Evolutionary conservation across 2,797 vertebrate species (phyloP), one percentile per base, ranked within the genome.

Genomic region (Lithobates sylvaticus): DNA sequence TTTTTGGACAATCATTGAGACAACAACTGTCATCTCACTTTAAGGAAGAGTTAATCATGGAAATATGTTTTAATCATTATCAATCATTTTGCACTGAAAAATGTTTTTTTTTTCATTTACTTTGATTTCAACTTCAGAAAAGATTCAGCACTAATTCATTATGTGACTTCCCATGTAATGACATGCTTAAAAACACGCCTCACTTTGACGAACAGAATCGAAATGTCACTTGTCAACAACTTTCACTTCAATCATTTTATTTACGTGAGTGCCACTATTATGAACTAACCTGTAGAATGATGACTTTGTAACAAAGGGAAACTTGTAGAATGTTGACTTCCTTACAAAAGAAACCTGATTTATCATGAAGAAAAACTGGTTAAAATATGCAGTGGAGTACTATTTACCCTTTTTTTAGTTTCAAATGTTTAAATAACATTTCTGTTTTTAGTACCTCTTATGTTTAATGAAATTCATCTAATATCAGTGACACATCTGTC

Each of bases 291-390:
- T 16, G 27, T 21, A 84, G 50, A 76, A 84, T n/a, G 72, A 67
- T 75, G 80, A 73, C 72, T 67, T 83, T 74, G 29, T 83, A 29
- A n/a, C 29, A 72, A 83, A 39, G 54, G 21, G 21, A 23, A 61
- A 23, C 54, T 61, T 61, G 54, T 61, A 61, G 54, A 61, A 23
- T 23, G 18, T 61, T 61, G 54, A 61, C 54, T 61, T 61, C 54
- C 54, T 23, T n/a, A 61, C 54, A 83, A 83, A 58, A 26, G 50
- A 75, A 65, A 67, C 34, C 10, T n/a, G 18, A 34, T 44, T 68
- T 44, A 71, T 2, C 39, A 42, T 84, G 74, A 84, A 65, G 83
- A 78, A 78, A 85, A 78, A 78, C 83, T 61, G 34, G 83, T 85
- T 78, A 69, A 42, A 42, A 21, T 68, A 77, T 67, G 21, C 64